Evolutionary conservation across 2,888 invertebrate genomes (phyloP).

Genomic region (Drosophila cracens): DNA sequence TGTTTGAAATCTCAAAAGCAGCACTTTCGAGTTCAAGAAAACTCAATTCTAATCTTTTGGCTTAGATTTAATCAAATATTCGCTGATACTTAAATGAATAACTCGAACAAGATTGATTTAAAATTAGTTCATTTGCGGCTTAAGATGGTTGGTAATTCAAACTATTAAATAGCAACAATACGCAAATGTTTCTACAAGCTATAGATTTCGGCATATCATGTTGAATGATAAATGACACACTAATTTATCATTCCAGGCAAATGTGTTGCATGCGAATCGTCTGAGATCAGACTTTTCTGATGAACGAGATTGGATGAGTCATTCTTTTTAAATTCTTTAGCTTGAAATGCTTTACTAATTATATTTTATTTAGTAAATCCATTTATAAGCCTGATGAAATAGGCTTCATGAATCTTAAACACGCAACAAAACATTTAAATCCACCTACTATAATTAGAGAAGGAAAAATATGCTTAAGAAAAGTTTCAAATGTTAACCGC

Average conservation of each 20-base stretch:
- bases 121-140: neutral
- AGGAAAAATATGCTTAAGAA: constrained; percentile 13
- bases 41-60: neutral
- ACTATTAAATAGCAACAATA: neutral
- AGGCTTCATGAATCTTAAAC: neutral
- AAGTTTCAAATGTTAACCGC: constrained; percentile 39
- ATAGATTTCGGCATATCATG: neutral
- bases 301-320: neutral
- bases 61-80: neutral
- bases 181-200: neutral
- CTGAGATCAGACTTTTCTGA: neutral
- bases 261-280: neutral
- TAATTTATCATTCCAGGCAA: neutral
- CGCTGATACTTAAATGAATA: too few relatives aligned
- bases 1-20: neutral
- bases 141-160: neutral
- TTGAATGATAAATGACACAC: neutral
- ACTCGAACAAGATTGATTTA: neutral
- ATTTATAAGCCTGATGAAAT: neutral
- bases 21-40: neutral
- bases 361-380: neutral
- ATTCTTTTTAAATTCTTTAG: neutral
- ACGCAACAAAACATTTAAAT: constrained; percentile 10
- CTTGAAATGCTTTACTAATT: neutral
- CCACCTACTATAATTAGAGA: neutral